These are phyloP conservation scores for Pristionchus arcanus DNA, from an alignment of 2,888 invertebrate species.

Conservation along the genomic window DNA sequence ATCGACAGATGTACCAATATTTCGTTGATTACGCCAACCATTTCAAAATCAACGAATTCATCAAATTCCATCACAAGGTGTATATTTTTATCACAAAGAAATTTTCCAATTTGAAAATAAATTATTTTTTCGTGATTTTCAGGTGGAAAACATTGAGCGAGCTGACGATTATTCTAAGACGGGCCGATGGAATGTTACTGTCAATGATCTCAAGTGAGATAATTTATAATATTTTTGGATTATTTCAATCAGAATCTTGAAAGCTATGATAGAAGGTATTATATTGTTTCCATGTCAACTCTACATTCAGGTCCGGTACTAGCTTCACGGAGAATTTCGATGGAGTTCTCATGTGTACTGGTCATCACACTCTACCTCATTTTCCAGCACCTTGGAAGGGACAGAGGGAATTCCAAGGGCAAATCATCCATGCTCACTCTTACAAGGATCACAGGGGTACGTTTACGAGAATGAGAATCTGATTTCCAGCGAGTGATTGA, in stretches of 20 bases:
- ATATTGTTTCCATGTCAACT: no score
- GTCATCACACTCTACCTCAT: constrained; percentile 81
- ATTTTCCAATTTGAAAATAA: not conserved
- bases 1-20: constrained; percentile 71
- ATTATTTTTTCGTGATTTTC: not conserved
- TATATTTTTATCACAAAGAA: not conserved
- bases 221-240: not conserved
- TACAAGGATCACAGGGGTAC: constrained; percentile 77
- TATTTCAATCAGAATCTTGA: no score
- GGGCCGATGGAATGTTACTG: constrained; percentile 79
- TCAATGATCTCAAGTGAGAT: constrained; percentile 63
- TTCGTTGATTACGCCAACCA: constrained; percentile 73
- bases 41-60: constrained; percentile 68
- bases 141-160: constrained; percentile 65
- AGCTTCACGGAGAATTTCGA: constrained; percentile 79
- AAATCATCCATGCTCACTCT: constrained; percentile 76
- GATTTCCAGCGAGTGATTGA: not conserved
- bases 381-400: constrained; percentile 76
- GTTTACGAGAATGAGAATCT: not conserved
- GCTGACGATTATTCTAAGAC: constrained; percentile 76
- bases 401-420: constrained; percentile 74
- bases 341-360: constrained; percentile 82
- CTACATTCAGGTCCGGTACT: constrained; percentile 57
- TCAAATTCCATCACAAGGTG: constrained; percentile 64
- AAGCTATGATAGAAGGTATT: no score